Conservation (phyloP, 2,797 vertebrate species). For the Trachurus trachurus region DNA sequence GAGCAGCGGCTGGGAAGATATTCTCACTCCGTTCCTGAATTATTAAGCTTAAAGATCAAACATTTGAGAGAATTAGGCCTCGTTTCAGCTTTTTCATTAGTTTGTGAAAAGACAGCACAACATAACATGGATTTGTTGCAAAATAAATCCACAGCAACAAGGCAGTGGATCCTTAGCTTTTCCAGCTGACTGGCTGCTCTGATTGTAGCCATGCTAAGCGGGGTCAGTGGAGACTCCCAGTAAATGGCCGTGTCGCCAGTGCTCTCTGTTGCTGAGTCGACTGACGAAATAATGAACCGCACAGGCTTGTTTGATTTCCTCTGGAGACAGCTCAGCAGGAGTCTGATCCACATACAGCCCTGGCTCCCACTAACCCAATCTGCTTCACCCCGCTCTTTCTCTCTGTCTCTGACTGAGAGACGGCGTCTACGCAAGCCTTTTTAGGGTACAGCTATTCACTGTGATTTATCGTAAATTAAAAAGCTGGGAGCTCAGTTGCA, state of each 20-base stretch:
- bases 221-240: constrained; percentile 69
- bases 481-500: constrained; percentile 77
- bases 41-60: constrained; percentile 21
- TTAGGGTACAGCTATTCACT: constrained; percentile 78
- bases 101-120: constrained; percentile 11
- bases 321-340: constrained; percentile 79
- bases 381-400: constrained; percentile 71
- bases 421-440: constrained; percentile 65
- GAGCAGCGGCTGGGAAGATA: neutral
- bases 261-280: constrained; percentile 67
- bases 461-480: constrained; percentile 86
- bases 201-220: constrained; percentile 50
- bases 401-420: constrained; percentile 71
- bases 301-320: constrained; percentile 82
- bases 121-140: constrained; percentile 11
- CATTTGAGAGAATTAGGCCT: constrained; percentile 11
- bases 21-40: constrained; percentile 10
- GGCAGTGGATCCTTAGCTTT: constrained; percentile 46
- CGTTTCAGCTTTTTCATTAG: constrained; percentile 8
- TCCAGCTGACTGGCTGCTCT: constrained; percentile 56
- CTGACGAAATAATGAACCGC: constrained; percentile 79
- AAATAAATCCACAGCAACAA: constrained; percentile 33
- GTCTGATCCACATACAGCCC: constrained; percentile 72
- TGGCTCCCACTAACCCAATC: constrained; percentile 78
- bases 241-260: constrained; percentile 77